These are phyloP conservation scores for Chesias legatella DNA, from an alignment of 2,888 invertebrate species.

Conservation along the genomic window DNA sequence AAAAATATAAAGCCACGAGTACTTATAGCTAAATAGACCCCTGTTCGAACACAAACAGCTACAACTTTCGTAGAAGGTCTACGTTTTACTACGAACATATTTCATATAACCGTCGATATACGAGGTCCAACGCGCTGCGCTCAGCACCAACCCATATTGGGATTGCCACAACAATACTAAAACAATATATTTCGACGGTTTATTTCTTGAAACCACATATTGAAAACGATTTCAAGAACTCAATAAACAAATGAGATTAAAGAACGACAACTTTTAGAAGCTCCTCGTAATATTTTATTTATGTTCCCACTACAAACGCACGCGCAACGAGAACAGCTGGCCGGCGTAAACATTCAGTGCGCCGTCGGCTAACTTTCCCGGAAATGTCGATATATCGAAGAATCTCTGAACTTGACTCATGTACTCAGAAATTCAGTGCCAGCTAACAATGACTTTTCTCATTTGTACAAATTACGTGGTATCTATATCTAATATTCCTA, in stretches of 20 bases:
- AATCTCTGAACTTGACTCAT: constrained; percentile 29
- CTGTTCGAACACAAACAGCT: no score
- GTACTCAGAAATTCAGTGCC: constrained; percentile 7
- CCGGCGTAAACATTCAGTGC: constrained; percentile 26
- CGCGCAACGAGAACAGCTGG: constrained; percentile 11
- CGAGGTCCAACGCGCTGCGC: no score
- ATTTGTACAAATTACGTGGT: no score
- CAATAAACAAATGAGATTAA: constrained; percentile 9
- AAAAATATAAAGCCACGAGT: no score
- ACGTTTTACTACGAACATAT: constrained; percentile 5
- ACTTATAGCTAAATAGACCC: no score
- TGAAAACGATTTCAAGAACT: constrained; percentile 9
- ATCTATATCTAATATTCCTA: no score
- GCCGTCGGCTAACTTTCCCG: constrained; percentile 18
- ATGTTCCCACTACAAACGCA: constrained; percentile 13
- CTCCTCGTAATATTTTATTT: constrained; percentile 12
- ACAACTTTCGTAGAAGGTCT: constrained; percentile 17
- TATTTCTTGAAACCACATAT: not conserved
- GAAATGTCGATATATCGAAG: constrained; percentile 22
- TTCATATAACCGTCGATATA: not conserved
- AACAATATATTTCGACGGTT: not conserved
- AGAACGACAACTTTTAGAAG: constrained; percentile 11
- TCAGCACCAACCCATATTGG: no score
- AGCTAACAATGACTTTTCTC: no score
- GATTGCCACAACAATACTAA: no score